Evolutionary conservation across 1,140 invertebrate species (phyloP), one percentile per base, ranked within the genome.

Genomic region (Pachypeltis micranthus): DNA sequence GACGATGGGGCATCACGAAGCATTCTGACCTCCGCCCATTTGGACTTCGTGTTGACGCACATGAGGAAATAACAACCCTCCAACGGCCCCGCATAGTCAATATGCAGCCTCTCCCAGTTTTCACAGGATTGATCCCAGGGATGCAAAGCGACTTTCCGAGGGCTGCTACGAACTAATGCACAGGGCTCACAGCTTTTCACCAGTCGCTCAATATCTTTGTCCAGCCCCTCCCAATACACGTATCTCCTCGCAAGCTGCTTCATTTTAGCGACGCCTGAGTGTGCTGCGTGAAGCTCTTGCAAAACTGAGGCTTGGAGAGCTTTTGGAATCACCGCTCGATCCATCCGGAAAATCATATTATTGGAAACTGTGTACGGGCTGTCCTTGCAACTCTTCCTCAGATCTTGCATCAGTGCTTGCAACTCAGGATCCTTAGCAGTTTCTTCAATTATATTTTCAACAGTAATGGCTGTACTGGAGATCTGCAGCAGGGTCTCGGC

Each of bases 251-350:
- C 68, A 1, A 70, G 28, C 21, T 68, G 61, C 67, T 71, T 71
- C 67, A 72, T 71, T 64, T 72, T 71, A 24, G 60, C 55, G n/a
- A 69, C 64, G 14, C 70, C 70, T 4, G 67, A 12, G 58, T 71
- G 69, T 12, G 65, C 69, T 31, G 24, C n/a, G 56, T 68, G 61
- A 23, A 68, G 51, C 61, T 68, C 65, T 26, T 65, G 1, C 21
- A 68, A 39, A 31, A 64, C 47, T 28, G 27, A 2, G 3, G 29
- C 3, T 44, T 56, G 59, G 4, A 66, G 44, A 1, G 28, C 34
- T 27, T 31, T 61, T 61, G 64, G 66, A 23, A 67, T 61, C 4
- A 65, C 28, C 16, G 61, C 51, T 54, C 47, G 44, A 34, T 67
- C 47, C 21, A 51, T 16, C 19, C 25, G 56, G 28, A 58, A 31